Evolutionary conservation across 2,797 vertebrate genomes (phyloP).

Genomic region (Karalla daura): DNA sequence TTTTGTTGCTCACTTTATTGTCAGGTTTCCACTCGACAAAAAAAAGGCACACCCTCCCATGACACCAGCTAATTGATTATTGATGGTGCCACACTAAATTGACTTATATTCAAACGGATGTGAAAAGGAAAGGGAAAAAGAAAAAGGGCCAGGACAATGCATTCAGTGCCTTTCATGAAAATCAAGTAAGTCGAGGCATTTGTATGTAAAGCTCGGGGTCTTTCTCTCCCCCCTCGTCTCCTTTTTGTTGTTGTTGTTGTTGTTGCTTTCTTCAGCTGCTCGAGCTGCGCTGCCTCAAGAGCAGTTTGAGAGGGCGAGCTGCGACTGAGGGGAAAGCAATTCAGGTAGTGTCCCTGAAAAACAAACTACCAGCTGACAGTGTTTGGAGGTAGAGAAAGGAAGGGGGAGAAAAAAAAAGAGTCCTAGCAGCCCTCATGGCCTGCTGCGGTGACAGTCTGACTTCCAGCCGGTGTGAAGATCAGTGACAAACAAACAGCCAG

Average conservation of each 20-base stretch:
- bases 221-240: neutral
- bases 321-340: conserved; percentile 23
- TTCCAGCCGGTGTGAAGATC: conserved; percentile 68
- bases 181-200: conserved; percentile 55
- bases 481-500: conserved; percentile 70
- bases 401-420: conserved; percentile 13
- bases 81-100: conserved; percentile 74
- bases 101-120: conserved; percentile 73
- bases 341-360: conserved; percentile 42
- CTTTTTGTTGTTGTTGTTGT: conserved; percentile 15
- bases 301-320: conserved; percentile 30
- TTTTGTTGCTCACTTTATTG: conserved; percentile 84
- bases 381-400: neutral
- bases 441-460: conserved; percentile 56
- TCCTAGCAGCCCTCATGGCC: conserved; percentile 43
- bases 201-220: conserved; percentile 49
- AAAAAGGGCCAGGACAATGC: conserved; percentile 57
- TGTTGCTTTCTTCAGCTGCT: conserved; percentile 42
- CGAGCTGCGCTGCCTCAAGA: conserved; percentile 28
- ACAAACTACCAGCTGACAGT: conserved; percentile 40
- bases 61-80: conserved; percentile 85
- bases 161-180: conserved; percentile 51
- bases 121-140: conserved; percentile 63
- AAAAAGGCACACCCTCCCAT: conserved; percentile 75
- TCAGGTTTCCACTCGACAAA: conserved; percentile 77